Conservation (phyloP, 1,140 invertebrate species). For the Caenorhabditis briggsae region DNA sequence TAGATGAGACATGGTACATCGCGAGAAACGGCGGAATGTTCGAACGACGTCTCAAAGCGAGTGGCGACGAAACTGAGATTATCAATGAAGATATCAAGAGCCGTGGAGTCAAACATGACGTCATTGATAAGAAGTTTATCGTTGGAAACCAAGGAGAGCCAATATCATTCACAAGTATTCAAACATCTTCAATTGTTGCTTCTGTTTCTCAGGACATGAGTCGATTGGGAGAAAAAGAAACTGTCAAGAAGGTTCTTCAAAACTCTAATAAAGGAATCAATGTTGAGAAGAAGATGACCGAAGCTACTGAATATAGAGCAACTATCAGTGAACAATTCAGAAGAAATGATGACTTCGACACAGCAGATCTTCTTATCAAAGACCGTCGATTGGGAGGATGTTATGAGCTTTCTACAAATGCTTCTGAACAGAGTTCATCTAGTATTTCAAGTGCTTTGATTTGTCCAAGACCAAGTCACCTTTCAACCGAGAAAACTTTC, state of each 20-base stretch:
- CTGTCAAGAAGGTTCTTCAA: conserved; percentile 39
- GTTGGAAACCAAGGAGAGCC: conserved; percentile 44
- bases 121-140: conserved; percentile 52
- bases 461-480: conserved; percentile 59
- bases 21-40: conserved; percentile 67
- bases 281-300: conserved; percentile 42
- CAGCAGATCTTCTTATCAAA: conserved; percentile 49
- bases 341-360: conserved; percentile 34
- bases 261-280: conserved; percentile 52
- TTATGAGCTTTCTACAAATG: conserved; percentile 49
- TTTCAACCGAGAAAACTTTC: conserved; percentile 48
- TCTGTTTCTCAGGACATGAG: conserved; percentile 57
- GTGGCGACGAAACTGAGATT: conserved; percentile 57
- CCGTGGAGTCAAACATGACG: conserved; percentile 32
- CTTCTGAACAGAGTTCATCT: conserved; percentile 50
- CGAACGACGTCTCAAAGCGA: conserved; percentile 66
- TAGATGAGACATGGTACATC: conserved; percentile 64
- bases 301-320: conserved; percentile 40
- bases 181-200: conserved; percentile 9
- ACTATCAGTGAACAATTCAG: conserved; percentile 52
- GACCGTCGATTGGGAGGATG: conserved; percentile 54
- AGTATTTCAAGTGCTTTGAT: conserved; percentile 21
- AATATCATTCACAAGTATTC: conserved; percentile 20
- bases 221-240: conserved; percentile 39
- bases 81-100: conserved; percentile 46